Conservation (phyloP, 2,113 vertebrate genomes). For the Plectropomus leopardus region DNA sequence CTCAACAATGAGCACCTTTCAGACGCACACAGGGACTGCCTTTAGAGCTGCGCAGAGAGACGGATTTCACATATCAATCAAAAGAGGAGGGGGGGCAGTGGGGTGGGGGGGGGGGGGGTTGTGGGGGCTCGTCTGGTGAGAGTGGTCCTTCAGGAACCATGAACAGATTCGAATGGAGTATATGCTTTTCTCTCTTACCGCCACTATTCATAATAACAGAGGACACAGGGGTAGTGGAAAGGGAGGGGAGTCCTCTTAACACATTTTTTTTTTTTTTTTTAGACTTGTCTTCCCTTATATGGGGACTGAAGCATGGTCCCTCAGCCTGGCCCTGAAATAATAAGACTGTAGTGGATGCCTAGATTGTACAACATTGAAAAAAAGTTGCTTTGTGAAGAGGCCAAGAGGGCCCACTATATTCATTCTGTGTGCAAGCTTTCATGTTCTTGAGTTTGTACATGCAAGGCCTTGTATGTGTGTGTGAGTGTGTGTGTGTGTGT, state of each 20-base stretch:
- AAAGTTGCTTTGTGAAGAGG: slow-evolving; percentile 57
- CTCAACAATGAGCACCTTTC: slow-evolving; percentile 89
- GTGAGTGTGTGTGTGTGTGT: slow-evolving; percentile 25
- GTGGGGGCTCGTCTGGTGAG: slow-evolving; percentile 73
- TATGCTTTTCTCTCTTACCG: slow-evolving; percentile 79
- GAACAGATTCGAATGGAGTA: slow-evolving; percentile 78
- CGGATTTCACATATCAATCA: slow-evolving; percentile 92
- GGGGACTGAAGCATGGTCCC: slow-evolving; percentile 28
- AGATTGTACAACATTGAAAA: slow-evolving; percentile 55
- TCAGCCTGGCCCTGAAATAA: slow-evolving; percentile 50
- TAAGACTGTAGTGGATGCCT: slow-evolving; percentile 49
- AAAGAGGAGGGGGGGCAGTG: slow-evolving; percentile 76
- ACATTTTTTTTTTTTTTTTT: slow-evolving; percentile 41
- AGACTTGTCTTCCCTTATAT: slow-evolving; percentile 34
- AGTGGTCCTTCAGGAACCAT: slow-evolving; percentile 83
- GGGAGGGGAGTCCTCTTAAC: slow-evolving; percentile 66
- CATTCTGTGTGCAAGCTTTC: slow-evolving; percentile 54
- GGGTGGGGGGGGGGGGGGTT: slow-evolving; percentile 48
- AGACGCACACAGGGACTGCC: slow-evolving; percentile 84
- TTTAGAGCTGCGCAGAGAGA: slow-evolving; percentile 84
- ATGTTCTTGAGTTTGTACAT: slow-evolving; percentile 42
- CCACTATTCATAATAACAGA: slow-evolving; percentile 73
- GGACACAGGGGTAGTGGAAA: slow-evolving; percentile 47
- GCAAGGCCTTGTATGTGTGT: slow-evolving; percentile 24
- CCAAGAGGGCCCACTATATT: slow-evolving; percentile 34